phyloP scores from a whole-genome alignment of 2,797 vertebrate genomes.

The Coccyzus lansbergi region DNA sequence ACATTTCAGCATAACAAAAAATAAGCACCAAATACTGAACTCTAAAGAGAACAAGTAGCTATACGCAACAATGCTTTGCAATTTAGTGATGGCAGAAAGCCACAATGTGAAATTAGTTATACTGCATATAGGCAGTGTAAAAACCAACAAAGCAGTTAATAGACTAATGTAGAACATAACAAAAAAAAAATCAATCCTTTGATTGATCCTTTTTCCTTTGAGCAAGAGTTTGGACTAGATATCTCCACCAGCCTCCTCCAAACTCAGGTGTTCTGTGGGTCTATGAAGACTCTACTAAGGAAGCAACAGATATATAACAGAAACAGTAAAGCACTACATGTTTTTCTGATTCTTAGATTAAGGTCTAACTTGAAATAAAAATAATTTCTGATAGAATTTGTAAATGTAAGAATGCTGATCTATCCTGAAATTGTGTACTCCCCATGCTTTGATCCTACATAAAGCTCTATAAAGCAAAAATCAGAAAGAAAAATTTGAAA shows the following conservation, averaged over 20 bases:
- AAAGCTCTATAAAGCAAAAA: neutral
- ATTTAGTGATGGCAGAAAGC: slow-evolving; percentile 8
- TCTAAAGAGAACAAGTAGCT: neutral
- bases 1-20: neutral
- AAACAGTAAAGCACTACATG: neutral
- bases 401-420: neutral
- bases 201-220: neutral
- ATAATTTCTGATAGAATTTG: neutral
- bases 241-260: neutral
- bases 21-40: neutral
- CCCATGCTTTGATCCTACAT: neutral
- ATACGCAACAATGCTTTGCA: neutral
- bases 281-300: neutral
- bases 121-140: neutral
- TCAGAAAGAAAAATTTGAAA: neutral
- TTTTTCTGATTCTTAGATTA: neutral
- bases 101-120: neutral
- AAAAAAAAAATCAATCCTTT: neutral
- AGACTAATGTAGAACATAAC: neutral
- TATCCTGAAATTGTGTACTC: neutral
- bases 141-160: slow-evolving; percentile 7
- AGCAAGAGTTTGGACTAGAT: neutral
- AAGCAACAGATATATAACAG: neutral
- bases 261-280: neutral
- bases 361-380: neutral